Conservation (phyloP, 2,888 invertebrate species). For the Scaptomyza caliginosa region DNA sequence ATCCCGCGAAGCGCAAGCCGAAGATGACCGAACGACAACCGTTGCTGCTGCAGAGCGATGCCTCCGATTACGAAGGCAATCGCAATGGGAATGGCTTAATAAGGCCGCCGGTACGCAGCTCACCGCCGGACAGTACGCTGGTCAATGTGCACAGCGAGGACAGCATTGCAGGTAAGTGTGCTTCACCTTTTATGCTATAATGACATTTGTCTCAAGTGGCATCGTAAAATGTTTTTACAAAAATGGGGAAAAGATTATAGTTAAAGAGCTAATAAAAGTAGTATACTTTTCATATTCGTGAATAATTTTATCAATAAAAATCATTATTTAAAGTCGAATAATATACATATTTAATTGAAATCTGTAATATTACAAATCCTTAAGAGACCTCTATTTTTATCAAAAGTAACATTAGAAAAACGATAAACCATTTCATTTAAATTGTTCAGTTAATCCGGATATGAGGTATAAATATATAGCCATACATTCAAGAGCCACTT, state of each 20-base stretch:
- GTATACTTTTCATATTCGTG: too few species aligned
- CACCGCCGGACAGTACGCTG: constrained; percentile 83
- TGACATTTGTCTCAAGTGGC: constrained; percentile 28
- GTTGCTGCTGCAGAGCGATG: constrained; percentile 84
- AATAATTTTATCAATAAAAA: too few species aligned
- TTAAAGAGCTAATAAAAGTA: too few species aligned
- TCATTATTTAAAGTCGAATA: too few species aligned
- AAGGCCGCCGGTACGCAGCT: constrained; percentile 82
- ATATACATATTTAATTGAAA: too few species aligned
- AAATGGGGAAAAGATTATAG: neutral
- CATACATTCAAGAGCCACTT: neutral
- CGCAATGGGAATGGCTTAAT: constrained; percentile 50
- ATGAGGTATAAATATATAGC: neutral
- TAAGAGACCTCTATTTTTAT: too few species aligned
- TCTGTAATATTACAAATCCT: too few species aligned
- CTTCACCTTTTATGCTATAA: constrained; percentile 8
- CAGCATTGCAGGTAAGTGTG: constrained; percentile 73
- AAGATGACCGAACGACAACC: constrained; percentile 90
- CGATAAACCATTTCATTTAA: too few species aligned
- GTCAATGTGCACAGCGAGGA: constrained; percentile 84
- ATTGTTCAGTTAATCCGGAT: too few species aligned
- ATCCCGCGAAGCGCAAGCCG: constrained; percentile 60
- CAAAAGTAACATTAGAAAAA: too few species aligned
- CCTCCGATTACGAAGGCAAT: constrained; percentile 72
- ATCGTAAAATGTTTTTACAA: neutral